Conservation (phyloP, 1,140 invertebrate species). For the Polyergus mexicanus region DNA sequence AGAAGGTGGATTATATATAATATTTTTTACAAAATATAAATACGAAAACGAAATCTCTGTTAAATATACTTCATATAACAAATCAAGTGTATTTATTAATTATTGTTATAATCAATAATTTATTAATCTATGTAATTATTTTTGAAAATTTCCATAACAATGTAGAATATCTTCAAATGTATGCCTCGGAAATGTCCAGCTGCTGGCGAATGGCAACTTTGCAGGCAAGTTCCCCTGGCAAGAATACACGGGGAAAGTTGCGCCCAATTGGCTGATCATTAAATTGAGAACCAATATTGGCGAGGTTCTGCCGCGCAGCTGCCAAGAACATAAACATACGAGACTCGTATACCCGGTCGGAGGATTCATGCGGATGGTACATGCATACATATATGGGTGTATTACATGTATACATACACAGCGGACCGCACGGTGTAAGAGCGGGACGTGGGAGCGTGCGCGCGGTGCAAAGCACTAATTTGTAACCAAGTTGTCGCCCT, state of each 20-base stretch:
- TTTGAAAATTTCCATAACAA: background rate
- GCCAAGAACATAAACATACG: slow-evolving; percentile 85
- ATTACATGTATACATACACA: slow-evolving; percentile 75
- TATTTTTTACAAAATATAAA: background rate
- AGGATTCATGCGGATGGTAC: slow-evolving; percentile 68
- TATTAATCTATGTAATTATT: background rate
- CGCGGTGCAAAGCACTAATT: slow-evolving; percentile 85
- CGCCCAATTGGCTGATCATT: slow-evolving; percentile 76
- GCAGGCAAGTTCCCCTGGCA: slow-evolving; percentile 7
- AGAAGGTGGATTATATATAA: background rate
- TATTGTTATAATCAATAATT: background rate
- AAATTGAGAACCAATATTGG: slow-evolving; percentile 86
- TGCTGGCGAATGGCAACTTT: slow-evolving; percentile 13
- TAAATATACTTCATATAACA: background rate
- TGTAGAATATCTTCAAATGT: background rate
- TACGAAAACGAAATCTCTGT: background rate
- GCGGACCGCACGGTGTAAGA: slow-evolving; percentile 77
- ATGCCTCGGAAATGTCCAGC: too few relatives aligned
- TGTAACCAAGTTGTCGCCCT: slow-evolving; percentile 86
- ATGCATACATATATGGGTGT: slow-evolving; percentile 51
- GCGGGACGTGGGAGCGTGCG: slow-evolving; percentile 73
- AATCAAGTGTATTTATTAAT: background rate
- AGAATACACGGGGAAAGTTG: slow-evolving; percentile 47
- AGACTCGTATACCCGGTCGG: slow-evolving; percentile 73
- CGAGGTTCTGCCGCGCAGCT: slow-evolving; percentile 83